Conservation (phyloP, 2,888 invertebrate species). For the Eremobia ochroleuca region DNA sequence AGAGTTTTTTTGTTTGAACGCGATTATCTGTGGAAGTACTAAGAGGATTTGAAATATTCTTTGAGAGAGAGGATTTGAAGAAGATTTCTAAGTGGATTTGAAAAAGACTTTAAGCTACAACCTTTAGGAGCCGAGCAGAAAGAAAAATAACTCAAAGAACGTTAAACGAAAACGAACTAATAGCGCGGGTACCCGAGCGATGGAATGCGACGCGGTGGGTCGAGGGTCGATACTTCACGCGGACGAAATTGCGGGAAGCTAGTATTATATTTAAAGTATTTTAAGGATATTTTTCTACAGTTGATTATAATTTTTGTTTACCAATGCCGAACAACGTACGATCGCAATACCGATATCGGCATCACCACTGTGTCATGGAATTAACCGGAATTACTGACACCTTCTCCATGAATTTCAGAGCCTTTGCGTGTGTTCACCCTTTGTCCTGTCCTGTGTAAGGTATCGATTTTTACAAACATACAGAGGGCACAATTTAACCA, state of each 20-base stretch:
- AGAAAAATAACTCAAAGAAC: not conserved
- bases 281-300: not conserved
- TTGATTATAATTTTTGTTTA: not conserved
- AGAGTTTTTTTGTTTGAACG: not conserved
- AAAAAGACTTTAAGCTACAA: no score
- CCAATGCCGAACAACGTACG: no score
- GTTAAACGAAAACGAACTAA: not conserved
- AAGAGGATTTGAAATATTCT: not conserved
- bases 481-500: not conserved
- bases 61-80: no score
- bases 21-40: not conserved
- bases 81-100: no score
- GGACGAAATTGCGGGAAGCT: not conserved
- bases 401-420: no score
- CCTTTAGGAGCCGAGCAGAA: not conserved
- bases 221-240: not conserved
- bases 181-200: not conserved
- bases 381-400: no score
- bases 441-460: no score
- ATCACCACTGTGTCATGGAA: no score
- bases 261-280: not conserved
- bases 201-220: not conserved
- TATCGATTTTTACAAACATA: no score
- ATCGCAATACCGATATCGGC: no score
- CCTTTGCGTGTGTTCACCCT: no score